Evolutionary conservation across 1,140 invertebrate genomes (phyloP), one percentile per base, ranked within the genome.

Genomic region (Cydia splendana): DNA sequence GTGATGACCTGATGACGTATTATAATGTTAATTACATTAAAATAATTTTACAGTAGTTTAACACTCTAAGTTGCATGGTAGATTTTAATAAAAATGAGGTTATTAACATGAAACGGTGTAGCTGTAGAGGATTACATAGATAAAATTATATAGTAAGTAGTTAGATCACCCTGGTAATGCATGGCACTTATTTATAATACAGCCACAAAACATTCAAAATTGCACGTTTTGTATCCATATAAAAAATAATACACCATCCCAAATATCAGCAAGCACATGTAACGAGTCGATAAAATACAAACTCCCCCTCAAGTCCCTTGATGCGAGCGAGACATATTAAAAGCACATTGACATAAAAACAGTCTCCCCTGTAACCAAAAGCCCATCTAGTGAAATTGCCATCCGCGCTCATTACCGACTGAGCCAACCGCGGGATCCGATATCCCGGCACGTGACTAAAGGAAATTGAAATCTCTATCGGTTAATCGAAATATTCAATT

Each of bases 381-480:
- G 87, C 90, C 86, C 89, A 92, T 91, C 89, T 88, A 89, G 87
- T 81, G 80, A 91, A 91, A 92, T 91, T 91, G 90, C 91, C 89
- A 91, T 91, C 91, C 91, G 89, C 86, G 80, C 90, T 93, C 91
- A 93, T 93, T 91, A 93, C 91, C 84, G 88, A 85, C 83, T 85
- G 87, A 89, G 87, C 87, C 85, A 86, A 89, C 88, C 90, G 86
- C 88, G 83, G 85, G 87, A 90, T 90, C 86, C 85, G 91, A 92
- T 91, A 89, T 90, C 88, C 87, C 86, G 65, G 81, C 90, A 89
- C 89, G 90, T 93, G 90, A 91, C 90, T 91, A 85, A 86, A 87
- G 91, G 91, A 93, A 91, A 93, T 93, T 93, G 91, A 93, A 93
- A 93, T 89, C 88, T 91, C 90, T 91, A 91, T 91, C 88, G 88